phyloP scores from a whole-genome alignment of 1,140 invertebrate species.

The Zaprionus taronus region DNA sequence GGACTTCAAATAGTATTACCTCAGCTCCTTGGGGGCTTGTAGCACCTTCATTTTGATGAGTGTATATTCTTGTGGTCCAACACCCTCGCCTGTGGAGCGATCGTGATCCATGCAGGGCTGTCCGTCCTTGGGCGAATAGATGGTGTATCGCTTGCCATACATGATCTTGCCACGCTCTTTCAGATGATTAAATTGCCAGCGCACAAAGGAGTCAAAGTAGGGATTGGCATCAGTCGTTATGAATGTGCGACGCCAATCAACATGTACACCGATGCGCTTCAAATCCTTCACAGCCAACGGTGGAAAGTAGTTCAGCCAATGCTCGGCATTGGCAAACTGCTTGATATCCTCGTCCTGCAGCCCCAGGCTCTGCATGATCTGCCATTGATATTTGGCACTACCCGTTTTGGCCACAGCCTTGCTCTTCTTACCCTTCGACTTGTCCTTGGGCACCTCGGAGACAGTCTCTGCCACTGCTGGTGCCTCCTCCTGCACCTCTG shows the following conservation, averaged over 20 bases:
- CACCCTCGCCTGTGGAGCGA: slow-evolving; percentile 96
- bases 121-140: slow-evolving; percentile 97
- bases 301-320: slow-evolving; percentile 99
- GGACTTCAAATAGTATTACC: slow-evolving; percentile 84
- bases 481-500: slow-evolving; percentile 86
- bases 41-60: slow-evolving; percentile 96
- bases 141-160: slow-evolving; percentile 99
- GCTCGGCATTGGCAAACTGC: slow-evolving; percentile 94
- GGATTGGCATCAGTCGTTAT: slow-evolving; percentile 99
- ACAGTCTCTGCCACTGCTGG: slow-evolving; percentile 85
- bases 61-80: slow-evolving; percentile 99
- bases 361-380: slow-evolving; percentile 98
- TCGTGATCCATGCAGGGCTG: slow-evolving; percentile 99
- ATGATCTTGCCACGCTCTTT: slow-evolving; percentile 95
- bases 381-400: slow-evolving; percentile 97
- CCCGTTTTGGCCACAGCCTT: slow-evolving; percentile 98
- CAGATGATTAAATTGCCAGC: slow-evolving; percentile 98
- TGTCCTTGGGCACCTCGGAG: slow-evolving; percentile 92
- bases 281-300: slow-evolving; percentile 94
- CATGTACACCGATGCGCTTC: slow-evolving; percentile 94
- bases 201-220: slow-evolving; percentile 98
- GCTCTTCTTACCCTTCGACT: slow-evolving; percentile 99
- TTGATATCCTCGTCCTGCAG: slow-evolving; percentile 95
- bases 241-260: slow-evolving; percentile 98
- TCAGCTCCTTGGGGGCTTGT: slow-evolving; percentile 90